phyloP scores from a whole-genome alignment of 2,888 invertebrate species.

The Lydus trimaculatus region DNA sequence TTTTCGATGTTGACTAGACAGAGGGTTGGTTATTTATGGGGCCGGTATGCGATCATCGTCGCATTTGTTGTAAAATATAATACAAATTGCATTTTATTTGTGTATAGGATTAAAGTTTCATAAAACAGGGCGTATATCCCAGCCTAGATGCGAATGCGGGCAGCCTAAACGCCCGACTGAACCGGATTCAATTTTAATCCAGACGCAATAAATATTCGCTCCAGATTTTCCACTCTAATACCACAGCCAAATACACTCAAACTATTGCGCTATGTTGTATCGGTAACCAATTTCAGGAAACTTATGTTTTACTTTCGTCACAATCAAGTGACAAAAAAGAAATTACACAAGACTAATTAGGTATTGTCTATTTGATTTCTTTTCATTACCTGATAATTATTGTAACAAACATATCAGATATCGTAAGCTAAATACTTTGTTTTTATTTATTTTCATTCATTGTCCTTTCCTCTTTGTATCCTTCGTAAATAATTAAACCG shows the following conservation, averaged over 20 bases:
- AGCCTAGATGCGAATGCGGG: constrained; percentile 8
- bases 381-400: not conserved
- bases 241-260: not conserved
- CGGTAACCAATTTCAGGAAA: not conserved
- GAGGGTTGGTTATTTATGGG: constrained; percentile 5
- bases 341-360: not conserved
- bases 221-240: constrained; percentile 9
- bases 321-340: not conserved
- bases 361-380: not conserved
- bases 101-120: constrained; percentile 1
- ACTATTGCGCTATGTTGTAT: not conserved
- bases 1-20: constrained; percentile 1
- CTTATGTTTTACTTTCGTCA: not conserved
- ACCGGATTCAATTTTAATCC: constrained; percentile 15
- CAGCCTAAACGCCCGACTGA: constrained; percentile 15
- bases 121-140: not conserved
- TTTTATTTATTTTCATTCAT: not conserved
- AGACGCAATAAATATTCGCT: constrained; percentile 15
- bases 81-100: constrained; percentile 5
- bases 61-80: constrained; percentile 6
- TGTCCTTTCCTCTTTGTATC: not conserved
- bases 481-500: not conserved
- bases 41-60: not conserved
- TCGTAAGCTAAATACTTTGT: not conserved
- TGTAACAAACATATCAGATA: not conserved